Base-by-base conservation (phyloP, 1,140 invertebrate species). In the Ceratosolen fusciceps region DNA sequence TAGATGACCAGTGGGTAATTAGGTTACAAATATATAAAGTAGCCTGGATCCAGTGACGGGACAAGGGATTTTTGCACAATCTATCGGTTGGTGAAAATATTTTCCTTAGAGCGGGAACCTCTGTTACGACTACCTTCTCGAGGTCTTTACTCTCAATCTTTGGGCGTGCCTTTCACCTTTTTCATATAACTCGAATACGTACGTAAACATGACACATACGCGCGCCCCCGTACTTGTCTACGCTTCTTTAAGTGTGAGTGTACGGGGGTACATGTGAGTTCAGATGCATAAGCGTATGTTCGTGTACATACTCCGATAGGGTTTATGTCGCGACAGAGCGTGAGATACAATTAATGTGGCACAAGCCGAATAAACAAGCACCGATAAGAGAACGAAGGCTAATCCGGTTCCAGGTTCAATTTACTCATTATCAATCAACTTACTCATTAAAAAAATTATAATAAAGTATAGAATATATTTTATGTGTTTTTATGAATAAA, bases 161-260 rank as follows among this genome's bases (percentile, higher is more conserved):
- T 75, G 74, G 83, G 82, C 81, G 83, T 83, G 83, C 84, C 84
- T 85, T 85, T 85, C 84, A 85, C 84, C 82, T 85, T 80, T 85
- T 85, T 83, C 82, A 81, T 81, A 83, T 82, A 81, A 81, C 56
- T 29, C 71, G 47, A 31, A 47, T n/a, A n/a, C 54, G 54, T 29
- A 34, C 43, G 21, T 52, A 56, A n/a, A n/a, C n/a, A n/a, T n/a
- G n/a, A n/a, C n/a, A n/a, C n/a, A n/a, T n/a, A n/a, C n/a, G n/a
- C n/a, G n/a, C 1, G 37, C 34, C 26, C 49, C 8, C 56, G 29
- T 31, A 47, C 62, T 60, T 29, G 58, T n/a, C n/a, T n/a, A n/a
- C n/a, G n/a, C n/a, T n/a, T n/a, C n/a, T n/a, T n/a, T n/a, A n/a
- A n/a, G n/a, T n/a, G n/a, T n/a, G n/a, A n/a, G n/a, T n/a, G n/a